Percentiles rank a stretch among this genome's conserved stretches.
Conservation (phyloP, 2,113 vertebrate genomes). For the Barbus barbus region DNA sequence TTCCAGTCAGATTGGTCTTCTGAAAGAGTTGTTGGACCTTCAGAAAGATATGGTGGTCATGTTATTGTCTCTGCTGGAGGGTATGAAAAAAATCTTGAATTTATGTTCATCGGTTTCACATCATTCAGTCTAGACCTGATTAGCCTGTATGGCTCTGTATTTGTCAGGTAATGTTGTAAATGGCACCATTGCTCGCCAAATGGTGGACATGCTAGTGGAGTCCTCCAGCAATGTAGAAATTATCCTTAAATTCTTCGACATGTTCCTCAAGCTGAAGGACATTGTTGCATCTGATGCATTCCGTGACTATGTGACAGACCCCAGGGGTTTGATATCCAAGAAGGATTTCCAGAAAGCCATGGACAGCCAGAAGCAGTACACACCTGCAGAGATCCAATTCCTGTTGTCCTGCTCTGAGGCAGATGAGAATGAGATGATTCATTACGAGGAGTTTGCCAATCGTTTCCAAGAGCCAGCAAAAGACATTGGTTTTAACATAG, state of each 20-base stretch:
- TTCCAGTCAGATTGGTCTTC: slow-evolving; percentile 90
- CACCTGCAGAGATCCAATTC: slow-evolving; percentile 90
- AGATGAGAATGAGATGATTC: slow-evolving; percentile 97
- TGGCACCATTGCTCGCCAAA: slow-evolving; percentile 94
- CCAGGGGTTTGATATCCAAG: slow-evolving; percentile 93
- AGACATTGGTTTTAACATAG: slow-evolving; percentile 96
- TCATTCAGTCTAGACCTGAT: neutral
- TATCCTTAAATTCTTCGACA: slow-evolving; percentile 98
- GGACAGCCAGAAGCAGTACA: slow-evolving; percentile 97
- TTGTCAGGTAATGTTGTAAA: slow-evolving; percentile 91
- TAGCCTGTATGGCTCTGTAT: neutral
- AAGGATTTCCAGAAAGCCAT: slow-evolving; percentile 98
- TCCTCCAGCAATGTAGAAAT: slow-evolving; percentile 98
- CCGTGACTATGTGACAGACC: slow-evolving; percentile 88
- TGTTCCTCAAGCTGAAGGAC: slow-evolving; percentile 97
- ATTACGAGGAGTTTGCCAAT: slow-evolving; percentile 88
- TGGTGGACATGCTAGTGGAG: slow-evolving; percentile 99
- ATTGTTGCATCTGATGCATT: slow-evolving; percentile 94
- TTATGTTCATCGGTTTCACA: neutral
- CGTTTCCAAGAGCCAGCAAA: slow-evolving; percentile 94
- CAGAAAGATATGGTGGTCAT: slow-evolving; percentile 99
- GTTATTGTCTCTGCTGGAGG: slow-evolving; percentile 90
- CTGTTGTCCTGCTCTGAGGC: slow-evolving; percentile 93
- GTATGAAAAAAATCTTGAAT: slow-evolving; percentile 48
- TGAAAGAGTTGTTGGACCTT: slow-evolving; percentile 93